Evolutionary conservation across 1,140 invertebrate genomes (phyloP).

Genomic region (Drosophila tani): DNA sequence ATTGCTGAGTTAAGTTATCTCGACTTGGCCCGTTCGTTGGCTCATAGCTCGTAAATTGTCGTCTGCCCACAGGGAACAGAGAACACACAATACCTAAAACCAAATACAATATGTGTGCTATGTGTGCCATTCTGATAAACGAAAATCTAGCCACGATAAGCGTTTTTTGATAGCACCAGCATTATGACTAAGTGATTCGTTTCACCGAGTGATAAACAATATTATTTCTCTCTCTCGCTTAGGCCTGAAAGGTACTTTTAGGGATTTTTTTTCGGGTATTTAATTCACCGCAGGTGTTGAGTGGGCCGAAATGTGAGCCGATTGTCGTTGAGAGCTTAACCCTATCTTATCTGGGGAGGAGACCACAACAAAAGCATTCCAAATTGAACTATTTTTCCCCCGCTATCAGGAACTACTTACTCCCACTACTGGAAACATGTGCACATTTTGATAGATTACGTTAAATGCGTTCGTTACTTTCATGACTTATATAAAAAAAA

Average conservation of each 20-base stretch:
- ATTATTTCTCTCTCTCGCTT: neutral
- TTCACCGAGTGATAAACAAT: slow-evolving; percentile 4
- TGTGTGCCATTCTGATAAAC: slow-evolving; percentile 78
- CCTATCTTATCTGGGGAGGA: slow-evolving; percentile 29
- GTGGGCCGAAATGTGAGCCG: slow-evolving; percentile 16
- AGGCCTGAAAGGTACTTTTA: neutral
- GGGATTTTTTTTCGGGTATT: slow-evolving; percentile 18
- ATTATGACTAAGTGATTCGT: slow-evolving; percentile 64
- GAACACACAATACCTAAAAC: slow-evolving; percentile 8
- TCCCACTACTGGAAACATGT: slow-evolving; percentile 31
- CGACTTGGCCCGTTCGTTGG: slow-evolving; percentile 13
- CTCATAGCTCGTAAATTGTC: slow-evolving; percentile 19
- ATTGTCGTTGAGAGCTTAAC: slow-evolving; percentile 27
- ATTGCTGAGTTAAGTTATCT: slow-evolving; percentile 47
- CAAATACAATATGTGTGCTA: slow-evolving; percentile 34
- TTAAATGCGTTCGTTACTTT: neutral
- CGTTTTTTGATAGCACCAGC: slow-evolving; percentile 6
- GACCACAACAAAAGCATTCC: slow-evolving; percentile 21
- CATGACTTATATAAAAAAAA: slow-evolving; percentile 3
- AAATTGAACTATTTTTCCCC: slow-evolving; percentile 14
- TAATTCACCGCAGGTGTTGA: slow-evolving; percentile 30
- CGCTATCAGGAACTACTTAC: slow-evolving; percentile 13
- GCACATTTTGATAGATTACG: slow-evolving; percentile 31
- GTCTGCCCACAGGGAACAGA: slow-evolving; percentile 7
- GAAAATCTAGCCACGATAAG: slow-evolving; percentile 44